A percentile compares a stretch with the other conserved stretches of the same genome.
phyloP scores from a whole-genome alignment of 2,888 invertebrate species.

The Ceramica pisi region DNA sequence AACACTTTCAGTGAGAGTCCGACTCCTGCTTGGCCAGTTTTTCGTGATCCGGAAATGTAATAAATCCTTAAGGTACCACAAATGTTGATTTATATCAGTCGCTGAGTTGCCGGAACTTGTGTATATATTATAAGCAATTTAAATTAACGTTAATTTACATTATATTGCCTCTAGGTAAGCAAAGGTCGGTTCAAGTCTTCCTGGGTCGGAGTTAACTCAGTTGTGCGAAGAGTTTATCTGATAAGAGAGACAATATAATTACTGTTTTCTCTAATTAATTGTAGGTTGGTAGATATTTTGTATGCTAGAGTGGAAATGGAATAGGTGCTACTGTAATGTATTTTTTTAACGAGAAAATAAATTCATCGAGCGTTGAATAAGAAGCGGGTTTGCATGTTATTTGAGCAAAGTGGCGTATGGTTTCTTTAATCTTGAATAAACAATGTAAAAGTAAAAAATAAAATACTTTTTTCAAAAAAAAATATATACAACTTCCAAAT shows the following conservation, averaged over 20 bases:
- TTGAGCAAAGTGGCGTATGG: neutral
- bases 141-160: conserved; percentile 27
- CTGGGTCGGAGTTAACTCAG: neutral
- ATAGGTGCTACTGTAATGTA: neutral
- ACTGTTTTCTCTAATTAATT: neutral
- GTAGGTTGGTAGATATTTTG: neutral
- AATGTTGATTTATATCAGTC: too few species aligned
- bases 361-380: neutral
- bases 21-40: neutral
- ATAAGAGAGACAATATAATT: neutral
- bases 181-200: conserved; percentile 9
- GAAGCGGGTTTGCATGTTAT: neutral
- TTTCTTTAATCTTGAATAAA: neutral
- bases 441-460: too few species aligned
- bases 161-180: neutral
- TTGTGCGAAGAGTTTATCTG: neutral
- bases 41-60: conserved; percentile 3
- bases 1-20: too few species aligned
- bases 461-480: too few species aligned
- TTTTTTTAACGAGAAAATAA: neutral
- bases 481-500: too few species aligned
- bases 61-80: neutral
- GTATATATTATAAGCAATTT: conserved; percentile 1
- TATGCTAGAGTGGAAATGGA: neutral
- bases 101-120: conserved; percentile 10